Conservation (phyloP, 1,140 invertebrate species). For the Drosophila santomea region DNA sequence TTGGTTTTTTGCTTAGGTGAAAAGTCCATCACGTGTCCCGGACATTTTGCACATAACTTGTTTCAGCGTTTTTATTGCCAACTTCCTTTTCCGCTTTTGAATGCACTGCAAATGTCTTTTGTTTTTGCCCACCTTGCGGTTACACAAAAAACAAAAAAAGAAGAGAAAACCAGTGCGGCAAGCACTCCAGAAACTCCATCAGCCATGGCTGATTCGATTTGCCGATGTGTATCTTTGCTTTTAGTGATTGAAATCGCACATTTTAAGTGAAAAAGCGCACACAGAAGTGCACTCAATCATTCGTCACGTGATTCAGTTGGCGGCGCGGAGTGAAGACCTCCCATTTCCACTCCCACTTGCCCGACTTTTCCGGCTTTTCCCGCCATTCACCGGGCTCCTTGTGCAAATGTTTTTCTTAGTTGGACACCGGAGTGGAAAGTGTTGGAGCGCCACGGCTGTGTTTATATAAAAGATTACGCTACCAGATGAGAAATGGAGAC, state of each 20-base stretch:
- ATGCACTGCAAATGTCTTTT: slow-evolving; percentile 45
- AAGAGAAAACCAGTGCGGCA: not conserved
- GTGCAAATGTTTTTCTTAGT: slow-evolving; percentile 65
- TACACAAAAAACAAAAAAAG: slow-evolving; percentile 18
- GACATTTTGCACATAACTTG: slow-evolving; percentile 80
- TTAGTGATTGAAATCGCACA: slow-evolving; percentile 83
- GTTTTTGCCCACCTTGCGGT: slow-evolving; percentile 61
- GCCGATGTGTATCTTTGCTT: slow-evolving; percentile 76
- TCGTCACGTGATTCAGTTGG: slow-evolving; percentile 70
- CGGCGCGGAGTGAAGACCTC: slow-evolving; percentile 2
- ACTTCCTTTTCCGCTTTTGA: slow-evolving; percentile 60
- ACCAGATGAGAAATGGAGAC: slow-evolving; percentile 53
- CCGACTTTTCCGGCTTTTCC: slow-evolving; percentile 29
- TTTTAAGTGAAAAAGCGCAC: slow-evolving; percentile 82
- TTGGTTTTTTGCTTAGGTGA: slow-evolving; percentile 9
- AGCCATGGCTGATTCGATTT: slow-evolving; percentile 53
- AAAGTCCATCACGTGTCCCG: slow-evolving; percentile 68
- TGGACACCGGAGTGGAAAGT: slow-evolving; percentile 58
- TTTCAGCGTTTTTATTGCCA: slow-evolving; percentile 77
- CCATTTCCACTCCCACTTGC: not conserved
- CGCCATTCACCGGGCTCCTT: slow-evolving; percentile 1
- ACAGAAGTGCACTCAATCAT: slow-evolving; percentile 81
- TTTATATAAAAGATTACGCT: slow-evolving; percentile 81
- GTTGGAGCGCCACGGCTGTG: slow-evolving; percentile 49
- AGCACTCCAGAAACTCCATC: slow-evolving; percentile 44